Conservation (phyloP, 2,888 invertebrate species). For the Luffia ferchaultella region DNA sequence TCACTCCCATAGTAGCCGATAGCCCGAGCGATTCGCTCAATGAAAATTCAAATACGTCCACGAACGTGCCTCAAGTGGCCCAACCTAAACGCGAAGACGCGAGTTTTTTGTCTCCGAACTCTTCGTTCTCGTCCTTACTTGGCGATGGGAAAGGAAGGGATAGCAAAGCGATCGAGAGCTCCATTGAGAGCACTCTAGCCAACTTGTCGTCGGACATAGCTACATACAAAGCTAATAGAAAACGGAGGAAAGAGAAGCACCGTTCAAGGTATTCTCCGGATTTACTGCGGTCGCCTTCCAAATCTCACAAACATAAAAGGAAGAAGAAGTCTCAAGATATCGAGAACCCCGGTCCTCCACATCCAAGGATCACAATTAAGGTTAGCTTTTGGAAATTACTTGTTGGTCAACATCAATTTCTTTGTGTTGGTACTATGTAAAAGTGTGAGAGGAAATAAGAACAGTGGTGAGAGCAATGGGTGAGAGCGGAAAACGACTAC, state of each 20-base stretch:
- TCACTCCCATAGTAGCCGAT: slow-evolving; percentile 58
- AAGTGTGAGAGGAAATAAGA: too few species aligned
- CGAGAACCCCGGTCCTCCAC: slow-evolving; percentile 60
- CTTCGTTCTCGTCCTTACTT: slow-evolving; percentile 57
- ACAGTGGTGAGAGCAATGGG: too few species aligned
- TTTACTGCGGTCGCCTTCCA: slow-evolving; percentile 69
- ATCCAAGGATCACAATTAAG: slow-evolving; percentile 84
- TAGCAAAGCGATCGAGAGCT: slow-evolving; percentile 51
- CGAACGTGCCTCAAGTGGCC: slow-evolving; percentile 28
- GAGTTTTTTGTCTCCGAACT: slow-evolving; percentile 38
- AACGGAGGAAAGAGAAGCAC: slow-evolving; percentile 79
- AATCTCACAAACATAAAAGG: slow-evolving; percentile 82
- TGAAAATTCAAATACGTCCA: slow-evolving; percentile 55
- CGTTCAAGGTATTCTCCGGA: slow-evolving; percentile 78
- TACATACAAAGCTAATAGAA: slow-evolving; percentile 70
- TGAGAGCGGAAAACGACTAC: too few species aligned
- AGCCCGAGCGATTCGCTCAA: slow-evolving; percentile 59
- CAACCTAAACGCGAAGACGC: slow-evolving; percentile 29
- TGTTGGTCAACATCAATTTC: too few species aligned
- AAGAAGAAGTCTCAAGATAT: slow-evolving; percentile 81
- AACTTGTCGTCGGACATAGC: slow-evolving; percentile 57
- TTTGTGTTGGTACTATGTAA: too few species aligned
- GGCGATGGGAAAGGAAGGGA: slow-evolving; percentile 46
- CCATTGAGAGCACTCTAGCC: slow-evolving; percentile 52
- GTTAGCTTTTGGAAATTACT: too few species aligned